Conservation (phyloP, 2,888 invertebrate species). For the Entomobrya proxima region DNA sequence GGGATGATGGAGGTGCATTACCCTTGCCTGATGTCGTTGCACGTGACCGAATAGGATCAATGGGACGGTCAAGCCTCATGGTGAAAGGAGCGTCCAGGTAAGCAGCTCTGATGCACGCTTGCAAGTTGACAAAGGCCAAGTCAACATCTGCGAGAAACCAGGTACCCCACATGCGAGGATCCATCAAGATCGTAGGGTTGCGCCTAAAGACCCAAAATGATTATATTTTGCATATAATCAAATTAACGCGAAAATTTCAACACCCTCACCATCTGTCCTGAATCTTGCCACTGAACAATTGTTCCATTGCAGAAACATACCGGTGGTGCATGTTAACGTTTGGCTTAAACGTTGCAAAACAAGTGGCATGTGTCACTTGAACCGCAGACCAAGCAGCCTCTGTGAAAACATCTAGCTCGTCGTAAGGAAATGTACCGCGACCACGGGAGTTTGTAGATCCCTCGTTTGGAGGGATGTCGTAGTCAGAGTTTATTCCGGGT, state of each 20-base stretch:
- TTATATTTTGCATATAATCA: not conserved
- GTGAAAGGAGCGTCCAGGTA: conserved; percentile 68
- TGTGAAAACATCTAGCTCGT: conserved; percentile 67
- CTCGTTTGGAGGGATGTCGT: conserved; percentile 8
- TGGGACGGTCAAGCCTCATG: conserved; percentile 69
- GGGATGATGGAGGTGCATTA: not conserved
- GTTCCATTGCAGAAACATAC: conserved; percentile 69
- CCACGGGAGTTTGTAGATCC: not conserved
- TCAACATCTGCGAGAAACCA: conserved; percentile 72
- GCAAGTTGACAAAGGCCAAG: conserved; percentile 65
- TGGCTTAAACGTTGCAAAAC: conserved; percentile 71
- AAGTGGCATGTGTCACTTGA: conserved; percentile 69
- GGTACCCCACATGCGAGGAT: conserved; percentile 67
- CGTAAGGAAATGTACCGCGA: conserved; percentile 53
- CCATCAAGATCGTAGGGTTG: conserved; percentile 66
- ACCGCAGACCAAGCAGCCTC: conserved; percentile 72
- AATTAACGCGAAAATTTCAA: not conserved
- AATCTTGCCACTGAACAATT: conserved; percentile 67
- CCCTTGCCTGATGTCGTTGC: not conserved
- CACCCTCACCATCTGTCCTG: conserved; percentile 63
- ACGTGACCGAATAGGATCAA: conserved; percentile 48
- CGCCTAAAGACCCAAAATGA: conserved; percentile 50
- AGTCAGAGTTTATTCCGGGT: not conserved
- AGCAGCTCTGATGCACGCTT: conserved; percentile 67
- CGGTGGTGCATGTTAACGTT: conserved; percentile 73